Conservation (phyloP, 2,113 vertebrate species). For the Panurus biarmicus region DNA sequence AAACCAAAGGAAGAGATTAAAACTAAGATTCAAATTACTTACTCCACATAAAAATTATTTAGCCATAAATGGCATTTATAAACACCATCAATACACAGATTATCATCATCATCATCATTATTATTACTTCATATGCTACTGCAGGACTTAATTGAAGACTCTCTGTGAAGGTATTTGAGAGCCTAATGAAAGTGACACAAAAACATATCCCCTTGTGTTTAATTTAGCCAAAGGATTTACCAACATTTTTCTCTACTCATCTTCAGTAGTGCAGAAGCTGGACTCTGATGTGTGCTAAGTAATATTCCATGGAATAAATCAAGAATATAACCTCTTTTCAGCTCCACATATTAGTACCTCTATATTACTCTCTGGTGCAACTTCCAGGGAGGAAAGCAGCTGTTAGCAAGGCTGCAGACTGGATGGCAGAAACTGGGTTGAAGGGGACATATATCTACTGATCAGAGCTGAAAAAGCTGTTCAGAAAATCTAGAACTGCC, state of each 20-base stretch:
- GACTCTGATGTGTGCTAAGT: neutral
- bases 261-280: neutral
- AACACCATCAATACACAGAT: neutral
- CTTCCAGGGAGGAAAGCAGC: neutral
- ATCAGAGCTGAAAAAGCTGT: neutral
- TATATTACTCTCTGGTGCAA: neutral
- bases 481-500: neutral
- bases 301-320: neutral
- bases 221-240: constrained; percentile 3
- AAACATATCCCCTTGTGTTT: neutral
- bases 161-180: neutral
- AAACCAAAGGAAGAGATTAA: neutral
- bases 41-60: neutral
- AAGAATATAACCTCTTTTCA: neutral
- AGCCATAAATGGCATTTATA: neutral
- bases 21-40: neutral
- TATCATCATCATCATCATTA: neutral
- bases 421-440: neutral
- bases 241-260: neutral
- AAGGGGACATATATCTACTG: neutral
- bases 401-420: neutral
- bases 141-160: neutral
- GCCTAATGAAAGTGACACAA: constrained; percentile 5
- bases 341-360: neutral
- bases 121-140: neutral